A percentile compares a stretch with the other conserved stretches of the same genome.
These are phyloP conservation scores for Pluvianellus socialis DNA, from an alignment of 2,113 vertebrate genomes.

Conservation along the genomic window DNA sequence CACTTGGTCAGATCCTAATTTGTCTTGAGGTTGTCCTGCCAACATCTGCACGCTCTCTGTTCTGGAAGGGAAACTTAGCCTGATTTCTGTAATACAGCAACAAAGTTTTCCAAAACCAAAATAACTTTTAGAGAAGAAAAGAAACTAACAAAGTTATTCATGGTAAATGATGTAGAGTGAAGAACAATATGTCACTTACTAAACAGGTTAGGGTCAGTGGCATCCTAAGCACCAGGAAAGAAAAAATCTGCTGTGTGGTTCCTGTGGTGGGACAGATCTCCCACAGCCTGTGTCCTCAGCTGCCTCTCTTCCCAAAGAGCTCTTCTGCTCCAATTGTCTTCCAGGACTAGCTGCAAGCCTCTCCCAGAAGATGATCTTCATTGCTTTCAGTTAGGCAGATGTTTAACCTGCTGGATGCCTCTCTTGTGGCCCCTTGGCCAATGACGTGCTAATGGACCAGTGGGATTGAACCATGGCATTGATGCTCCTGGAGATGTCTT, in stretches of 20 bases:
- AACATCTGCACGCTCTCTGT: neutral
- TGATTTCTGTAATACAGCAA: neutral
- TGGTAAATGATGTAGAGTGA: neutral
- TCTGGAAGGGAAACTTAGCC: neutral
- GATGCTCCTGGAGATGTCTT: neutral
- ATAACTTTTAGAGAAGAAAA: neutral
- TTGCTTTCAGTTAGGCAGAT: neutral
- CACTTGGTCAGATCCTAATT: neutral
- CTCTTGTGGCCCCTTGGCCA: neutral
- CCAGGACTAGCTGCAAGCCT: neutral
- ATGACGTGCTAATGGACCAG: rapidly evolving
- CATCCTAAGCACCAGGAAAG: neutral
- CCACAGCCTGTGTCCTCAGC: neutral
- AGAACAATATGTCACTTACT: neutral
- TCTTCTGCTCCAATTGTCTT: neutral
- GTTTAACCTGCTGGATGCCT: neutral
- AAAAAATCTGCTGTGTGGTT: neutral
- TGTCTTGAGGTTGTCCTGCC: neutral
- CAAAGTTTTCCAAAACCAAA: neutral
- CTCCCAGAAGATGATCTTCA: neutral
- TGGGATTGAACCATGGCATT: neutral
- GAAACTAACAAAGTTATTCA: neutral
- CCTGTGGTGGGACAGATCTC: neutral
- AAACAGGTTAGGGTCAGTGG: constrained; percentile 12
- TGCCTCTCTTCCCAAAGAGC: neutral